A percentile compares a stretch with the other conserved stretches of the same genome.
phyloP scores from a whole-genome alignment of 2,797 vertebrate genomes.

The Tiaroga cobitis region DNA sequence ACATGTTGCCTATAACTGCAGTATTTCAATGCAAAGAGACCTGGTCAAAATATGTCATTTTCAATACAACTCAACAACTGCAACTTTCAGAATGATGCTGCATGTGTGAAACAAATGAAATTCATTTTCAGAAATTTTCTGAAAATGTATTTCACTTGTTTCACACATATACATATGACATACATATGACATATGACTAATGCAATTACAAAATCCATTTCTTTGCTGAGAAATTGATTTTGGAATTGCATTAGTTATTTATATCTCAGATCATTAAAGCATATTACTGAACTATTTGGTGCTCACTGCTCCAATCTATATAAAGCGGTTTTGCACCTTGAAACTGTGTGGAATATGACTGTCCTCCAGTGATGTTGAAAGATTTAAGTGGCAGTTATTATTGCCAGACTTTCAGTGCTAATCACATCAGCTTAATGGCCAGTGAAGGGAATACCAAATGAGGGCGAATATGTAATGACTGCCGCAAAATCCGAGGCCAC shows the following conservation, averaged over 20 bases:
- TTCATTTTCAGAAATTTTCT: not conserved
- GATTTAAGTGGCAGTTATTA: slow-evolving; percentile 54
- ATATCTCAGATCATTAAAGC: slow-evolving; percentile 53
- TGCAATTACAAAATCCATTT: too few relatives aligned
- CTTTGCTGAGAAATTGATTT: slow-evolving; percentile 42
- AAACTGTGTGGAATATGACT: slow-evolving; percentile 37
- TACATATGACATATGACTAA: too few relatives aligned
- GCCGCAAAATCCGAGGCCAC: not conserved
- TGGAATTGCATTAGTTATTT: slow-evolving; percentile 57
- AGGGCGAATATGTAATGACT: slow-evolving; percentile 30
- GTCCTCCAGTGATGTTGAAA: slow-evolving; percentile 51
- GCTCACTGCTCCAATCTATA: not conserved
- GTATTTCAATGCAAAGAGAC: not conserved
- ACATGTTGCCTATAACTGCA: not conserved
- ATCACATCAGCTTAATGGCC: slow-evolving; percentile 48
- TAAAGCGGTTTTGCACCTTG: slow-evolving; percentile 27
- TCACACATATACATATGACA: too few relatives aligned
- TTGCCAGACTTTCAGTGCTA: slow-evolving; percentile 41
- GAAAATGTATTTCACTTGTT: too few relatives aligned
- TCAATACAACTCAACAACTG: not conserved
- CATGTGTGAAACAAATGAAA: slow-evolving; percentile 38
- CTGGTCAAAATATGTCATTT: not conserved
- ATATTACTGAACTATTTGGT: slow-evolving; percentile 47
- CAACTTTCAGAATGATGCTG: slow-evolving; percentile 14
- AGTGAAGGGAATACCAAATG: slow-evolving; percentile 42